Evolutionary conservation across 2,113 vertebrate species (phyloP), one percentile per base, ranked within the genome.

Genomic region (Nipponia nippon): DNA sequence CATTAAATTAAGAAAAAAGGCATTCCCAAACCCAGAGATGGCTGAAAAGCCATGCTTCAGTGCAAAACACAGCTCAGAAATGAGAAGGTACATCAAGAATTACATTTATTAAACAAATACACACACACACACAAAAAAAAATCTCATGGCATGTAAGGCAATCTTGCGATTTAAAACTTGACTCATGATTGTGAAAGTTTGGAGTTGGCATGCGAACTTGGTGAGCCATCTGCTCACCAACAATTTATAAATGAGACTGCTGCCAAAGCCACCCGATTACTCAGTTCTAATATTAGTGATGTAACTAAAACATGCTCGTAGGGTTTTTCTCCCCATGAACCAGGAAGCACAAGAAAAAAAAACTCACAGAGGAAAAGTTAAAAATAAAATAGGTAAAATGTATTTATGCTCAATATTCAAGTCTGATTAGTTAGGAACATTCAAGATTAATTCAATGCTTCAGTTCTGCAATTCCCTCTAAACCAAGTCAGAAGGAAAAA

Each of bases 201-300:
- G 94, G 83, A 95, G 94, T 89, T 95, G 87, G 96, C 93, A 91
- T 96, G 93, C 91, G 92, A 93, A 96, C 95, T 95, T 90, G 85
- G 95, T 91, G 90, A 94, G 95, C 97, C 93, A 95, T 97, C 94
- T 97, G 95, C 94, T 96, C 95, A 88, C 93, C 92, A 97, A 90
- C 95, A 95, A 92, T 92, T 95, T 94, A 90, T 92, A 90, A 95
- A 97, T 3, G 47, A 91, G 91, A 63, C 94, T 69, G 83, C 91
- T 97, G 97, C 96, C 97, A 97, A 96, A 95, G 92, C 93, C 82
- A 94, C 90, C 59, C 79, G 30, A 96, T 97, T 95, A 95, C 93
- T 97, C 95, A 79, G 87, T 93, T 96, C 97, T 97, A 96, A 95
- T 94, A 97, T 95, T 97, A 95, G 94, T 95, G 95, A 95, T 95